A percentile compares a stretch with the other conserved stretches of the same genome.
phyloP scores from a whole-genome alignment of 2,797 vertebrate species.

The Spinibarbus caldwelli region DNA sequence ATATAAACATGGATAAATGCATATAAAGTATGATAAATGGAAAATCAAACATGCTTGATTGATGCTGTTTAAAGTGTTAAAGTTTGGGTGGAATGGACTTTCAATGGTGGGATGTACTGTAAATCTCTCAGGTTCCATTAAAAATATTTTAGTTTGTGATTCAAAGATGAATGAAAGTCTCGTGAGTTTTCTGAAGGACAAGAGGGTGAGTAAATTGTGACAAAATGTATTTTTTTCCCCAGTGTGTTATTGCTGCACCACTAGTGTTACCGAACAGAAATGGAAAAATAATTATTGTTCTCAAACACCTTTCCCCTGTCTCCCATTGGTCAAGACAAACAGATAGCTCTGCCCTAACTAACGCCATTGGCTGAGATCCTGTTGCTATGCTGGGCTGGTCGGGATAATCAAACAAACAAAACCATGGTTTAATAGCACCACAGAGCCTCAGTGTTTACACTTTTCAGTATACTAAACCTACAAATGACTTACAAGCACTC shows the following conservation, averaged over 20 bases:
- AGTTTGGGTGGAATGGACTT: background rate
- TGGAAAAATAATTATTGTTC: background rate
- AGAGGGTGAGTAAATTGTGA: background rate
- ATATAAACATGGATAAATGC: background rate
- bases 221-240: background rate
- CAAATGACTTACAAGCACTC: background rate
- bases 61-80: background rate
- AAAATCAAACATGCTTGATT: background rate
- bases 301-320: background rate
- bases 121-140: background rate
- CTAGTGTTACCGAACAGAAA: background rate
- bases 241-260: background rate
- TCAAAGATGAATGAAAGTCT: too few species aligned
- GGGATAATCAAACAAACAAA: slow-evolving; percentile 5
- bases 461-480: background rate
- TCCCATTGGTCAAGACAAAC: background rate
- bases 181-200: background rate
- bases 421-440: background rate
- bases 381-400: background rate
- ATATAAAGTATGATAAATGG: background rate
- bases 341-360: background rate
- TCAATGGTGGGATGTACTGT: background rate
- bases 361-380: background rate
- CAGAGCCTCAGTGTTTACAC: slow-evolving; percentile 1
- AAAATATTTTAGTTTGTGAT: background rate